Base-by-base conservation (phyloP, 2,113 vertebrate genomes). In the Pangasianodon hypophthalmus region DNA sequence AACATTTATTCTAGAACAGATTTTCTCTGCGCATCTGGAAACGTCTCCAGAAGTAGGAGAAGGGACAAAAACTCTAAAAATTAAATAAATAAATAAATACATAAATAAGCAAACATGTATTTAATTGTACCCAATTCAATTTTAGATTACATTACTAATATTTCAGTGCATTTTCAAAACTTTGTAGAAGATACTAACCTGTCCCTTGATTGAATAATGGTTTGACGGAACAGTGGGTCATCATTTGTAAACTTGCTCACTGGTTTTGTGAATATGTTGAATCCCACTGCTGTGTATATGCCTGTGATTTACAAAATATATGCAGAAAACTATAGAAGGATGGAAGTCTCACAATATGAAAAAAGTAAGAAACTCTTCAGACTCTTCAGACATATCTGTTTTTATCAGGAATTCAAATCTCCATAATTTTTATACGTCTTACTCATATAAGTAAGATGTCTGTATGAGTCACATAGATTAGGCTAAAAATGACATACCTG, bases 221-320 rank as follows among this genome's bases (percentile, higher is more conserved):
- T 91, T 93, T 92, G 93, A 48, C 93, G 92, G 91, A 93, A 93
- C 21, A 91, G 86, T 13, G 44, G 58, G 79, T 93, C 93, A 0
- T 52, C 26, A 6, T 81, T 64, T 69, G 19, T 9, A 60, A 92
- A 90, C 37, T 44, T 18, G 6, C 32, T 58, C 37, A 86, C 90
- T 29, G 92, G 90, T 8, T 4, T 73, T 62, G 41, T 88, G 14
- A 85, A 81, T 84, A 94, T 85, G 87, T 93, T 94, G 85, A 94
- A 94, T 37, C 87, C 91, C 18, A 54, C 54, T 8, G 56, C 82
- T 73, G 83, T 84, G 48, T 44, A 90, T 67, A 92, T 50, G 11
- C 87, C 93, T 94, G 77, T 26, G 29, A 90, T 73, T 73, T 41
- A 19, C 13, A 77, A 44, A 44, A 44, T 37, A 60, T 44, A 91